phyloP scores from a whole-genome alignment of 64 coral and sea anemone genomes.

The Dendrophyllia cribrosa region DNA sequence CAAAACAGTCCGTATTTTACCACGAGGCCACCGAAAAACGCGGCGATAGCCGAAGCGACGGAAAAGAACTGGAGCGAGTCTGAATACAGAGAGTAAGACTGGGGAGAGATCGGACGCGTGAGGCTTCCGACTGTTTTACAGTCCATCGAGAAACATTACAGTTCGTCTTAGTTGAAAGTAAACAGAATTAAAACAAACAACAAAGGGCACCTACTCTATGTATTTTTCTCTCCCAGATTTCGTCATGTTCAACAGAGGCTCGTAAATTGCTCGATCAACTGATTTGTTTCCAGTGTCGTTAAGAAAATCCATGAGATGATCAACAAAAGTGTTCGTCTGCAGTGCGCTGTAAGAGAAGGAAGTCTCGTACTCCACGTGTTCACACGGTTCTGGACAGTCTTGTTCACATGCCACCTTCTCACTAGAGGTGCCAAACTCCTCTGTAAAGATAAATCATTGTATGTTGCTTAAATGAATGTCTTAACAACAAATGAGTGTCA shows the following conservation, averaged over 20 bases:
- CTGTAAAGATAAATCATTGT: neutral
- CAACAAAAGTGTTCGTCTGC: neutral
- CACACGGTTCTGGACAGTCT: neutral
- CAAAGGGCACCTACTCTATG: neutral
- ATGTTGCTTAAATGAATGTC: neutral
- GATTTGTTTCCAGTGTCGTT: neutral
- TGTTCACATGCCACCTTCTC: neutral
- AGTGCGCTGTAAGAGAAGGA: neutral
- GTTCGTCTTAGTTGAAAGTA: no score
- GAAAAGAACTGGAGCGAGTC: no score
- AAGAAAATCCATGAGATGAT: neutral
- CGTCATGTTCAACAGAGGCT: constrained; percentile 10
- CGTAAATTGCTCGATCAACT: constrained; percentile 13
- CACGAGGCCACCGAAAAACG: no score
- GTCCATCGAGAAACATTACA: no score
- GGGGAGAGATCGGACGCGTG: no score
- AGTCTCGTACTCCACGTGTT: constrained; percentile 8
- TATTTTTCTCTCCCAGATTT: neutral
- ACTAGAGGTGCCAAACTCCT: constrained; percentile 1
- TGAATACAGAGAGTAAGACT: no score
- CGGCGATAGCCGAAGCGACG: no score
- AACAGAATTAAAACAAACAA: no score
- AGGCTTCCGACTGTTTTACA: no score
- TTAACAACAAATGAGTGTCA: no score
- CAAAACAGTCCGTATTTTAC: no score